Base-by-base conservation (phyloP, 2,797 vertebrate species). In the Falco cherrug region DNA sequence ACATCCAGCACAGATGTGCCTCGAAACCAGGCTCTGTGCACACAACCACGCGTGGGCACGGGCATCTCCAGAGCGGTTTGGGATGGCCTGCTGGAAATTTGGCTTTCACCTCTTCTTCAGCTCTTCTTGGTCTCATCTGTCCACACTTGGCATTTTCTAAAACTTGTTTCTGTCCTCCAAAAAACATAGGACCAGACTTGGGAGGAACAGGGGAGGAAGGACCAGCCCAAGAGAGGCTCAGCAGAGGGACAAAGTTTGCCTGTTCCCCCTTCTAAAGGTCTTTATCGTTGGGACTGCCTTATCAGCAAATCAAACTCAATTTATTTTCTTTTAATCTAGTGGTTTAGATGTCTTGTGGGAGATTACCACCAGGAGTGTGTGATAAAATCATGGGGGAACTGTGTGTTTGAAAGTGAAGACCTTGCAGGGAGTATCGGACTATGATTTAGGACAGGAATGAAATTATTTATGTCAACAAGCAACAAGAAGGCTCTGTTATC, bases 31-130 rank as follows among this genome's bases (percentile, higher is more conserved):
- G 41, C 26, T 65, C 61, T 26, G 68, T 25, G 68, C 71, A 70
- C 6, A 2, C 28, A 79, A n/a, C 43, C 0, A 0, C 1, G 0
- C 1, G 2, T 7, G 56, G 31, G 57, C 31, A 61, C 0, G 1
- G n/a, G 29, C 47, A 78, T 31, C 59, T 60, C n/a, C 0, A 0
- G 21, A 75, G 76, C 29, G n/a, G 28, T 5, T 71, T 12, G 26
- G 3, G 61, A 14, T 4, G 31, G 21, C 61, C 79, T 78, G 87
- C 76, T 86, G 90, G 84, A 81, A 96, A 95, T 92, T 69, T 89
- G 90, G 57, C 81, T 79, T 63, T 39, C 21, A n/a, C n/a, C 8
- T 7, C 59, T 75, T 33, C 71, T 83, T 76, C 51, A 81, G 11
- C n/a, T 84, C 26, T 39, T 31, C 45, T 76, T 65, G n/a, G 28